A percentile compares a stretch with the other conserved stretches of the same genome.
Evolutionary conservation across 2,888 invertebrate genomes (phyloP).

Genomic region (Nephrotoma flavescens): DNA sequence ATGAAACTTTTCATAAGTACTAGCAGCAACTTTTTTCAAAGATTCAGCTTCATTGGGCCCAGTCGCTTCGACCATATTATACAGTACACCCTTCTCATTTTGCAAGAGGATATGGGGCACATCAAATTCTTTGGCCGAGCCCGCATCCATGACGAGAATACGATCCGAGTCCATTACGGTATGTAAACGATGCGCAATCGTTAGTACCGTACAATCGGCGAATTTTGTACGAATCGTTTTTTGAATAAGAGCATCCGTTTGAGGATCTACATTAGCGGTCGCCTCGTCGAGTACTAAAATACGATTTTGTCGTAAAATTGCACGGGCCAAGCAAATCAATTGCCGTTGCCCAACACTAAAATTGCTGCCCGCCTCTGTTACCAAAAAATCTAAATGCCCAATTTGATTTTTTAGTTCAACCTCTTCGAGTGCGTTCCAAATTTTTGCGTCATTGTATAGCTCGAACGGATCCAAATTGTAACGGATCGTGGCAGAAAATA

Average conservation of each 20-base stretch:
- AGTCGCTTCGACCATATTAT: slow-evolving; percentile 56
- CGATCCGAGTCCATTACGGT: slow-evolving; percentile 2
- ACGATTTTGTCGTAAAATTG: slow-evolving; percentile 44
- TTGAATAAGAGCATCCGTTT: background rate
- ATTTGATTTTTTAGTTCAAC: slow-evolving; percentile 40
- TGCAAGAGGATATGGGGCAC: slow-evolving; percentile 15
- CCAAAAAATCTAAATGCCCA: slow-evolving; percentile 36
- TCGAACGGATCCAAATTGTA: slow-evolving; percentile 19
- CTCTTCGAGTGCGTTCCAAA: slow-evolving; percentile 27
- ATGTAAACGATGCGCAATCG: background rate
- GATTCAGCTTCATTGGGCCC: slow-evolving; percentile 29
- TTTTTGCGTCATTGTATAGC: slow-evolving; percentile 24
- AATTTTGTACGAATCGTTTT: background rate
- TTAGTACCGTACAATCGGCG: slow-evolving; percentile 1
- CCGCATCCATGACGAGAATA: slow-evolving; percentile 61
- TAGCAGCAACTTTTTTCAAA: background rate
- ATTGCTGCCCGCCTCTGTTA: slow-evolving; percentile 41
- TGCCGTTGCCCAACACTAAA: slow-evolving; percentile 32
- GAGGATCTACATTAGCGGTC: slow-evolving; percentile 50
- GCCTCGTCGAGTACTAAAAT: slow-evolving; percentile 54
- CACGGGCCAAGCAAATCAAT: slow-evolving; percentile 49
- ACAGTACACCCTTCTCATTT: slow-evolving; percentile 43
- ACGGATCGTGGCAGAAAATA: slow-evolving; percentile 11
- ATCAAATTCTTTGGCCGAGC: slow-evolving; percentile 48
- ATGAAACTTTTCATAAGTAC: slow-evolving; percentile 2